Conservation (phyloP, 2,888 invertebrate species). For the Coelopa pilipes region DNA sequence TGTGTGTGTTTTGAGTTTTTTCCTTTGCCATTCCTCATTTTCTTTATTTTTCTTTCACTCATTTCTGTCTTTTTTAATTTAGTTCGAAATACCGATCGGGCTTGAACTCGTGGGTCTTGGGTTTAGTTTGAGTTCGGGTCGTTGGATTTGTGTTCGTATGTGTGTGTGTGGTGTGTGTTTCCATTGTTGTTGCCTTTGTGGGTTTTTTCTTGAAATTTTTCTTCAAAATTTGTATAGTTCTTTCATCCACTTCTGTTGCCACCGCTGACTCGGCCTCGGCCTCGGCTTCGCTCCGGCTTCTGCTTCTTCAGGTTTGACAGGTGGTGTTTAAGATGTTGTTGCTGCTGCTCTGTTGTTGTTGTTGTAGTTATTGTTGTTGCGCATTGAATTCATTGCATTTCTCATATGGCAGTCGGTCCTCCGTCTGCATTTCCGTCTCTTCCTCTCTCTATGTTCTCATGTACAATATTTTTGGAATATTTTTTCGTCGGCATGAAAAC, state of each 20-base stretch:
- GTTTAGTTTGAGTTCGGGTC: slow-evolving; percentile 10
- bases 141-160: neutral
- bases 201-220: slow-evolving; percentile 4
- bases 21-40: neutral
- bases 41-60: slow-evolving; percentile 5
- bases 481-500: too few species aligned
- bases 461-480: slow-evolving; percentile 10
- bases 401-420: slow-evolving; percentile 26
- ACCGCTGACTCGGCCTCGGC: slow-evolving; percentile 33
- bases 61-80: slow-evolving; percentile 32
- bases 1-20: slow-evolving; percentile 5
- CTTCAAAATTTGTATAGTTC: slow-evolving; percentile 30
- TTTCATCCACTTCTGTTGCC: slow-evolving; percentile 32
- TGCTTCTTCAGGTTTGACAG: slow-evolving; percentile 56
- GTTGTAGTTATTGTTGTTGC: slow-evolving; percentile 20
- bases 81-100: slow-evolving; percentile 24
- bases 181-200: slow-evolving; percentile 22
- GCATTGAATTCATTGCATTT: slow-evolving; percentile 25
- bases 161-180: slow-evolving; percentile 13
- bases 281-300: slow-evolving; percentile 47
- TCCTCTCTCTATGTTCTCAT: neutral
- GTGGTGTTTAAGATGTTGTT: slow-evolving; percentile 52
- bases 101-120: slow-evolving; percentile 20
- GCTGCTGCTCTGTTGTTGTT: slow-evolving; percentile 7
- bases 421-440: neutral